Evolutionary conservation across 2,888 invertebrate genomes (phyloP), one percentile per base, ranked within the genome.

Genomic region (Frankliniella fusca): DNA sequence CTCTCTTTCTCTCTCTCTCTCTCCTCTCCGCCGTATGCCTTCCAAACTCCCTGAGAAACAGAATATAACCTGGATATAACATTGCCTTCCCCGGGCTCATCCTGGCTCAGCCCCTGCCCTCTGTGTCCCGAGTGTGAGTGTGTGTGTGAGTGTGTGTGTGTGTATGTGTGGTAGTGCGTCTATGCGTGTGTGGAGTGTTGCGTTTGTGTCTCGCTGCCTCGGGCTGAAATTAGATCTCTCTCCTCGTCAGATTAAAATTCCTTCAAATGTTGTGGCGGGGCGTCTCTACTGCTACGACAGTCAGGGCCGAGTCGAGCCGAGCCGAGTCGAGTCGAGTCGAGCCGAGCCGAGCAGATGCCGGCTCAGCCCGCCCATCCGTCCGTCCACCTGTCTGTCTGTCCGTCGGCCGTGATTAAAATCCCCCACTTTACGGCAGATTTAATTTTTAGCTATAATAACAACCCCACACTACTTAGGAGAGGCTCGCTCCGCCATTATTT

Each of bases 41-140:
- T 76, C 70, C 23, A 76, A 76, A 76, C 70, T 76, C 70, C 12
- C 23, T 23, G 70, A 76, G 70, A 76, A 76, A 76, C 70, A 76
- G 70, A 76, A 76, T 76, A 76, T 76, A 76, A 76, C 70, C 70
- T 76, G 70, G 70, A 76, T 76, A 76, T 76, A 76, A 76, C 70
- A 27, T 76, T 9, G 70, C 70, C 70, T 27, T 23, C 70, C 70
- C 70, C 27, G 70, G 10, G 70, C 27, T 27, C 70, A 12, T 9
- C 23, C 70, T 23, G 9, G 70, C 27, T 15, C 54, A 27, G 12
- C 23, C 27, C 27, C 23, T 12, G 70, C n/a, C 70, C 7, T 27
- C 70, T 10, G 23, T 12, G 23, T 11, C n/a, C 9, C 23, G 23
- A 23, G 70, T 70, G 23, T 70, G 23, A 23, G 70, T 70, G 70